These are phyloP conservation scores for Jacana jacana DNA, from an alignment of 2,113 vertebrate species.

Conservation along the genomic window DNA sequence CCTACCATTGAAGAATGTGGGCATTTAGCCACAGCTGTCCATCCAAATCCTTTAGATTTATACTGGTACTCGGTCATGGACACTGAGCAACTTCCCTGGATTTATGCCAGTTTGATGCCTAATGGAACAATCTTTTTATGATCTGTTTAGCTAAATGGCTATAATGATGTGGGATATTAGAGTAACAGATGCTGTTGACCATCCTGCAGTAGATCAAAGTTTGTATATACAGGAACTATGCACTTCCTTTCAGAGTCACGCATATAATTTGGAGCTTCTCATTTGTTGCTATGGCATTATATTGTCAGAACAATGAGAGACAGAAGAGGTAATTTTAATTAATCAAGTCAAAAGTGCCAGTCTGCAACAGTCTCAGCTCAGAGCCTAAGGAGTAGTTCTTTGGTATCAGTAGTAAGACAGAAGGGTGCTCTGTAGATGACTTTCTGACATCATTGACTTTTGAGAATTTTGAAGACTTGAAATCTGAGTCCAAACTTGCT, in stretches of 20 bases:
- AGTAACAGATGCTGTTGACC: slow-evolving; percentile 43
- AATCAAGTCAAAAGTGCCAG: neutral
- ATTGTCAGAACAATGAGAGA: neutral
- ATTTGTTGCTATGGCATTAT: slow-evolving; percentile 28
- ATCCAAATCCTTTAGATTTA: neutral
- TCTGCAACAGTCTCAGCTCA: neutral
- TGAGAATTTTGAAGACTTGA: neutral
- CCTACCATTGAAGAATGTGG: neutral
- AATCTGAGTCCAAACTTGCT: neutral
- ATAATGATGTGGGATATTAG: slow-evolving; percentile 24
- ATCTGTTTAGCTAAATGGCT: slow-evolving; percentile 46
- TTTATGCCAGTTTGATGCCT: slow-evolving; percentile 29
- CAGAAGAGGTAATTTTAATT: neutral
- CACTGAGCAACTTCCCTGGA: neutral
- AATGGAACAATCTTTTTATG: slow-evolving; percentile 7
- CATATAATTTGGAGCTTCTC: neutral
- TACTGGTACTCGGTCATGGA: neutral
- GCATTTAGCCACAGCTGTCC: neutral
- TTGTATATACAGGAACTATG: slow-evolving; percentile 3
- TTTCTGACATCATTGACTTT: neutral
- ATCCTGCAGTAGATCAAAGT: slow-evolving; percentile 33
- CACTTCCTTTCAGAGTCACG: slow-evolving; percentile 23
- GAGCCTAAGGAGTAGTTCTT: neutral
- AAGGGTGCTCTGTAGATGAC: neutral
- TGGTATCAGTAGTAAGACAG: neutral